Conservation (phyloP, 2,797 vertebrate genomes). For the Octomys mimax region DNA sequence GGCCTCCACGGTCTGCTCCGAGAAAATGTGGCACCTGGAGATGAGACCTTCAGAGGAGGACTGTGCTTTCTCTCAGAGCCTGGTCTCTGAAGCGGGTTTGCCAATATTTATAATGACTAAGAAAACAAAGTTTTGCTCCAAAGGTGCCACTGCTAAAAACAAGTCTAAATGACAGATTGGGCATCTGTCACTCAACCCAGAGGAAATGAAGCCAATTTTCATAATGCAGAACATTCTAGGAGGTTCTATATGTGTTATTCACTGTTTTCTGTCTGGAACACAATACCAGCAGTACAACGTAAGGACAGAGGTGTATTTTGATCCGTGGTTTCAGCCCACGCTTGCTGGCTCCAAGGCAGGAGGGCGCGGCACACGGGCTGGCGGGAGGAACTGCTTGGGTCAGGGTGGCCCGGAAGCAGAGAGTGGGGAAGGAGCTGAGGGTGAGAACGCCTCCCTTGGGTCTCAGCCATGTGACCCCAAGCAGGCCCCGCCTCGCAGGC, state of each 20-base stretch:
- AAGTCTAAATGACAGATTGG: background rate
- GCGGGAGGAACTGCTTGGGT: background rate
- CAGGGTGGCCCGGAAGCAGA: background rate
- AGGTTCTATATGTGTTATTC: background rate
- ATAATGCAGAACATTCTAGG: background rate
- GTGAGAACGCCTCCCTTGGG: background rate
- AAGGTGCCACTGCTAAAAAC: background rate
- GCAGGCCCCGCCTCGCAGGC: background rate
- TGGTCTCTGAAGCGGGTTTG: background rate
- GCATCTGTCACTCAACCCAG: background rate
- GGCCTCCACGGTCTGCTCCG: background rate
- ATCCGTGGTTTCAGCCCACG: background rate
- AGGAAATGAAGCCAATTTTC: background rate
- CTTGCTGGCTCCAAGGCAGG: background rate
- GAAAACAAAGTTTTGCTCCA: background rate
- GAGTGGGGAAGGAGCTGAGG: background rate
- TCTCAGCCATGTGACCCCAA: background rate
- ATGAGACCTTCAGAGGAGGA: background rate
- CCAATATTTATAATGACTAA: background rate
- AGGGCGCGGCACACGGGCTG: background rate
- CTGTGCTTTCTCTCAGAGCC: background rate
- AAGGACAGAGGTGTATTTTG: background rate
- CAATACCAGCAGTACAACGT: background rate
- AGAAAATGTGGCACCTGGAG: background rate
- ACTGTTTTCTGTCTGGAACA: background rate